phyloP scores from a whole-genome alignment of 2,113 vertebrate species.

The Colius striatus region DNA sequence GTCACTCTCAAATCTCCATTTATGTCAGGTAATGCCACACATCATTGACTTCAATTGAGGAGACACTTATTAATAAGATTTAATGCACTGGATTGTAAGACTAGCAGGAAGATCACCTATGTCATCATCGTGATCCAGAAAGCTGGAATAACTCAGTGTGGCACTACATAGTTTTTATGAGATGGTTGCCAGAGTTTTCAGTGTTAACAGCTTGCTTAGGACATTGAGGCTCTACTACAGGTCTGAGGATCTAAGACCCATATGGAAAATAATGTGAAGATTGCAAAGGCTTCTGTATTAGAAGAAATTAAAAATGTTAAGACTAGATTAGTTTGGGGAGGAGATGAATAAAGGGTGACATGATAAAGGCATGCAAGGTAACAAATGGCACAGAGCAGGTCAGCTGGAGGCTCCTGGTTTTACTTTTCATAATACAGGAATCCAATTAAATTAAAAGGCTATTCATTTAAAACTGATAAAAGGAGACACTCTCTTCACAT shows the following conservation, averaged over 20 bases:
- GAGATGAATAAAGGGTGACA: neutral
- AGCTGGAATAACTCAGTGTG: neutral
- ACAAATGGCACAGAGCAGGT: neutral
- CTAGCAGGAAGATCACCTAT: neutral
- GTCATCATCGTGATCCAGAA: neutral
- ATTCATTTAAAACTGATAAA: neutral
- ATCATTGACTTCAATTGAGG: neutral
- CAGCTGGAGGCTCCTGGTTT: neutral
- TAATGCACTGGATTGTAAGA: neutral
- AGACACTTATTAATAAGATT: neutral
- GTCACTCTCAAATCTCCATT: constrained; percentile 9
- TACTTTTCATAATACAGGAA: neutral
- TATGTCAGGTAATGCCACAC: neutral
- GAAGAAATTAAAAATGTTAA: constrained; percentile 4
- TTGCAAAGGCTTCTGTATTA: neutral
- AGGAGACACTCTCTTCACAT: neutral
- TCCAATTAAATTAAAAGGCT: neutral
- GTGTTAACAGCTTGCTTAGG: neutral
- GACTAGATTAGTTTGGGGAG: neutral
- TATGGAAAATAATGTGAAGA: neutral
- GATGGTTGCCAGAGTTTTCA: neutral
- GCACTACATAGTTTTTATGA: neutral
- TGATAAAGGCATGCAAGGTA: neutral
- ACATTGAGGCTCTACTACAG: neutral
- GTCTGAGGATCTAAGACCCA: neutral